Conservation (phyloP, 2,888 invertebrate genomes). For the Hypolimnas misippus region DNA sequence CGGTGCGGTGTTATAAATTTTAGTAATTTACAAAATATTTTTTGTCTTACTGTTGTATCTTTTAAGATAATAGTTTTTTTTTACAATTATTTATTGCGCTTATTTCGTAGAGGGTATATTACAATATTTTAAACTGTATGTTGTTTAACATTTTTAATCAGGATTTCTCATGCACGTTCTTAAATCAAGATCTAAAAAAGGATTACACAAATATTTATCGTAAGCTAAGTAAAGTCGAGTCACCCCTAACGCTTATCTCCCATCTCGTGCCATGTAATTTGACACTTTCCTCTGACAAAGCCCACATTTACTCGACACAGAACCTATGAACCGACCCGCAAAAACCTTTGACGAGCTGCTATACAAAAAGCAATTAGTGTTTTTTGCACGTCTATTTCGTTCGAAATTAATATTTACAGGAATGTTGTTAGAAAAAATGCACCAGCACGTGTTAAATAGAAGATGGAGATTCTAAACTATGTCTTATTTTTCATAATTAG, state of each 20-base stretch:
- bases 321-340: constrained; percentile 65
- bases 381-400: constrained; percentile 68
- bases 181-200: not conserved
- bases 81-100: too few species aligned
- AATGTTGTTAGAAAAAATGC: constrained; percentile 64
- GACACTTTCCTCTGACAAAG: constrained; percentile 83
- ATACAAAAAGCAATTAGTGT: constrained; percentile 80
- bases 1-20: constrained; percentile 12
- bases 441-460: constrained; percentile 76
- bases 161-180: too few species aligned
- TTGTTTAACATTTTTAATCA: too few species aligned
- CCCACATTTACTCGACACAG: constrained; percentile 77
- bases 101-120: too few species aligned
- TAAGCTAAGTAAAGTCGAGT: constrained; percentile 36
- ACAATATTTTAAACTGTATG: too few species aligned
- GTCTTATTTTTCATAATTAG: constrained; percentile 83
- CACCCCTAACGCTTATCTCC: constrained; percentile 73
- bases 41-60: not conserved
- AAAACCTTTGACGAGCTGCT: constrained; percentile 61
- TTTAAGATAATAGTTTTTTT: not conserved
- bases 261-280: constrained; percentile 82
- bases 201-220: not conserved
- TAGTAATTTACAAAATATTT: constrained; percentile 15
- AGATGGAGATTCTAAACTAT: constrained; percentile 72
- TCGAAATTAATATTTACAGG: constrained; percentile 78